Percentiles rank a stretch among this genome's conserved stretches.
phyloP scores from a whole-genome alignment of 2,113 vertebrate genomes.

The Rhinolophus sinicus region DNA sequence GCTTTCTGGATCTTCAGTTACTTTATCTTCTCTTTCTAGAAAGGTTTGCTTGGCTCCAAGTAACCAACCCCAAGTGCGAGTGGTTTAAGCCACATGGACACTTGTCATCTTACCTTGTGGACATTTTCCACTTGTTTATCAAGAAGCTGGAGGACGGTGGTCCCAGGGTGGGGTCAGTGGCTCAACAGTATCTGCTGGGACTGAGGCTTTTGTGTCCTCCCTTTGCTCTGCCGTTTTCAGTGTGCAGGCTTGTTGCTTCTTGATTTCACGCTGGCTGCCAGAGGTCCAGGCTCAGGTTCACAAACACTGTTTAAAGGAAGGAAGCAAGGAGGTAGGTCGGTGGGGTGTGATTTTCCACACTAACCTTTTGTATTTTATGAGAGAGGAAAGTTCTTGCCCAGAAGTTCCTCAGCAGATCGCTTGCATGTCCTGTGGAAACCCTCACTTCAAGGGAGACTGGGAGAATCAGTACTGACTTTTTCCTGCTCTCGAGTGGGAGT shows the following conservation, averaged over 20 bases:
- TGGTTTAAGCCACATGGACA: not conserved
- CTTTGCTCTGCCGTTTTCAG: no score
- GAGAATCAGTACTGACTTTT: fast-evolving
- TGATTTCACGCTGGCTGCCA: not conserved
- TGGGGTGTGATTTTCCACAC: fast-evolving
- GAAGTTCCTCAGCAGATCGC: not conserved
- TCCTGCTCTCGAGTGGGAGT: not conserved
- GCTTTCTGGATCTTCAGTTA: no score
- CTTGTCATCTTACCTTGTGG: not conserved
- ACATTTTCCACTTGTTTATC: fast-evolving
- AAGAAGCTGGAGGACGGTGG: not conserved
- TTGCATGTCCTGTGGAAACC: fast-evolving
- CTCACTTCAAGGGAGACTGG: not conserved
- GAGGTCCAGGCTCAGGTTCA: not conserved
- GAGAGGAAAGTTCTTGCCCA: not conserved
- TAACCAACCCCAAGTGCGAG: not conserved
- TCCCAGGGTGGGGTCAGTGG: not conserved
- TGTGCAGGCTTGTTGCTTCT: not conserved
- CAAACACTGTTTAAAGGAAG: not conserved
- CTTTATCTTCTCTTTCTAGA: not conserved
- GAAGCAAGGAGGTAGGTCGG: not conserved
- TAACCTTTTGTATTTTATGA: not conserved
- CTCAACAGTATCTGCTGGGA: fast-evolving
- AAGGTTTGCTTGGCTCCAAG: not conserved
- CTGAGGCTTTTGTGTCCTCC: not conserved